Evolutionary conservation across 2,797 vertebrate species (phyloP).

Genomic region (Pogonophryne albipinna): DNA sequence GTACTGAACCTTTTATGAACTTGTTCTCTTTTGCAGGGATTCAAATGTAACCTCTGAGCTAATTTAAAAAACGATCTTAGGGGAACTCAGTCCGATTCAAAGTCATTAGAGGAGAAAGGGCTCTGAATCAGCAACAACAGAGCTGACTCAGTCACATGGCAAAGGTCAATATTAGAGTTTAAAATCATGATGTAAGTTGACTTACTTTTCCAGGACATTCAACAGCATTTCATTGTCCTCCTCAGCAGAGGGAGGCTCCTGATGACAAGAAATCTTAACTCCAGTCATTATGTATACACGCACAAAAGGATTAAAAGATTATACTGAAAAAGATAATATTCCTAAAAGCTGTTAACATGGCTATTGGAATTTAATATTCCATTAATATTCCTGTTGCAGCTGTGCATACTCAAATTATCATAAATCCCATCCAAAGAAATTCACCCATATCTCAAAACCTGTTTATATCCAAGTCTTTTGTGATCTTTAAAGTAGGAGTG

Average conservation of each 20-base stretch:
- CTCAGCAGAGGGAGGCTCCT: not conserved
- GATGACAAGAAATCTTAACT: not conserved
- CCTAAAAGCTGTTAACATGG: no score
- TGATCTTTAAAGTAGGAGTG: no score
- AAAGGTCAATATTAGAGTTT: not conserved
- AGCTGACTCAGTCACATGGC: conserved; percentile 3
- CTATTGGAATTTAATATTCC: no score
- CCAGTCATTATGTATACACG: no score
- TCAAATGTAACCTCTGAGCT: conserved; percentile 5
- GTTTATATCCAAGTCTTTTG: no score
- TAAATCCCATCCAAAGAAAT: no score
- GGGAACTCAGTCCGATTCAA: conserved; percentile 15
- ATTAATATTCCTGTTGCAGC: no score
- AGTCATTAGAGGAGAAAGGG: conserved; percentile 9
- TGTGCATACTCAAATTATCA: no score
- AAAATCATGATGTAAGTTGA: not conserved
- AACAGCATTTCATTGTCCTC: not conserved
- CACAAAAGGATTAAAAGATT: no score
- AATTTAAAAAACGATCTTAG: conserved; percentile 47
- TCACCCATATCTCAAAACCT: no score
- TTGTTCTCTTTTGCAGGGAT: conserved; percentile 15
- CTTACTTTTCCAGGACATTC: not conserved
- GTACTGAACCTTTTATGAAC: conserved; percentile 19
- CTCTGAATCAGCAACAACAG: conserved; percentile 25
- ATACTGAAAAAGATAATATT: no score